Base-by-base conservation (phyloP, 37 sponge, comb jelly and placozoan genomes). In the Spongia lamella region DNA sequence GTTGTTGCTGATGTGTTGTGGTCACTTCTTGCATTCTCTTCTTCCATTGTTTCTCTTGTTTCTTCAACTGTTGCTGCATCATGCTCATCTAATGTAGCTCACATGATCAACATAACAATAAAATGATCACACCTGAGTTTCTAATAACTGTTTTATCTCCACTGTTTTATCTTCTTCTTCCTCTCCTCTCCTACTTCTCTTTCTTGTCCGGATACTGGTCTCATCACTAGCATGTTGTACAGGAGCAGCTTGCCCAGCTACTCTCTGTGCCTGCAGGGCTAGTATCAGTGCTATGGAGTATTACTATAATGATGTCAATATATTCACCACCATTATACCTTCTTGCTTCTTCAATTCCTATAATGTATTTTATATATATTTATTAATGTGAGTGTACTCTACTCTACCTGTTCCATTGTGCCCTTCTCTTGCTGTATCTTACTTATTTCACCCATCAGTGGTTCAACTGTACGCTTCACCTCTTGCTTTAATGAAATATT, bases 11-110 rank as follows among this genome's bases (percentile, higher is more conserved):
- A 24, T 81, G 86, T 9, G 60, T 33, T 15, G 40, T 47, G 16
- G 66, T 29, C 36, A 80, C 2, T 43, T 66, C 52, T 19, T 75
- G 56, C 47, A 86, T 38, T 66, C 62, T 79, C 70, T 73, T 80
- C 62, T 86, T 56, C 87, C 87, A 86, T 1, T 34, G 36, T 33
- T 53, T 73, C n/a, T 86, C 81, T 40, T 80, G 75, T 47, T 86
- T 86, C 34, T 54, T 73, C 54, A 86, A 17, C 31, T 36, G 15
- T 7, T 79, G n/a, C 35, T 78, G 79, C 58, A 85, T 56, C 38
- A 71, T 64, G 21, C 68, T 39, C 1, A 77, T 35, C 79, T 84
- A 38, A n/a, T n/a, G n/a, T n/a, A n/a, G n/a, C n/a, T n/a, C n/a
- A n/a, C n/a, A n/a, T n/a, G n/a, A n/a, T n/a, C n/a, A n/a, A n/a